Evolutionary conservation across 1,140 invertebrate species (phyloP), one percentile per base, ranked within the genome.

Genomic region (Drepana arcuata): DNA sequence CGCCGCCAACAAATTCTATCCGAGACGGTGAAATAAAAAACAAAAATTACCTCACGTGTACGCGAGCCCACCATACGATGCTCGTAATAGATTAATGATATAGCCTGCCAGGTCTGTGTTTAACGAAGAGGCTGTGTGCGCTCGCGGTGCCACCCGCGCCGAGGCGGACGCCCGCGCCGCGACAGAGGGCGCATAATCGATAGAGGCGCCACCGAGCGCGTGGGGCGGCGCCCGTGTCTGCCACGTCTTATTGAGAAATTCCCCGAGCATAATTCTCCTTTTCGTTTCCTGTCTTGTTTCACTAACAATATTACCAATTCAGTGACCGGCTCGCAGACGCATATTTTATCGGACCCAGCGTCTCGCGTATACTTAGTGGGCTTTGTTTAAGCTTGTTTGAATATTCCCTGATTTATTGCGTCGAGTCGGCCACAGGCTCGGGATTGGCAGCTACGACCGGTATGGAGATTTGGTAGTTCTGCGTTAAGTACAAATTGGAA

Each of bases 241-340:
- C 72, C 72, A 61, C 63, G 45, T 57, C 68, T 80, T 80, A 80
- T 80, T 80, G 75, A 80, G 75, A 80, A 80, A 80, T 80, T 80
- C 75, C 53, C 72, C 50, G 77, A 64, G 70, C 62, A 75, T 72
- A 73, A 73, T 75, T 68, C 64, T 78, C 62, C 46, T 81, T 78
- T 78, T 78, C 64, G 54, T 71, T 74, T 64, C 65, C 63, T 50
- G 53, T 71, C 64, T 73, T 67, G 67, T 73, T 71, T 72, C 62
- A 78, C 64, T 80, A 78, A 80, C 72, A 73, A 73, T 70, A 80
- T 80, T 75, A 78, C 69, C 67, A 68, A 75, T 73, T 69, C 65
- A 61, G 68, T 72, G 69, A 69, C 61, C 69, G 59, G 42, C 42
- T 35, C 50, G 48, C 66, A 64, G 70, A 72, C 68, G 63, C 68